Conservation (phyloP, 1,140 invertebrate species). For the Pseudachorutes palmiensis region DNA sequence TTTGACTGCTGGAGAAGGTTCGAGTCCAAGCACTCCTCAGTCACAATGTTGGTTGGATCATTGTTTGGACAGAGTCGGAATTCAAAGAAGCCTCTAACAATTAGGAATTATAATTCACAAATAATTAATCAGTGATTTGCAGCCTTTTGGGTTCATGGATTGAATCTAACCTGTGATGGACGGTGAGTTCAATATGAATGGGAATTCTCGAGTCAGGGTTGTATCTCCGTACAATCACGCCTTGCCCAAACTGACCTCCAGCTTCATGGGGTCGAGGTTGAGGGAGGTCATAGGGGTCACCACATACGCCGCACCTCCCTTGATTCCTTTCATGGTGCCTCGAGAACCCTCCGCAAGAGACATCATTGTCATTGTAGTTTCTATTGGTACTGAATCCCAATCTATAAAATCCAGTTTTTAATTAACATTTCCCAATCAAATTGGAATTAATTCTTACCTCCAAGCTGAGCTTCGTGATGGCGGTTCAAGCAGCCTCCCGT, state of each 20-base stretch:
- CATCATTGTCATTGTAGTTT: slow-evolving; percentile 51
- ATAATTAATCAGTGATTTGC: too few species aligned
- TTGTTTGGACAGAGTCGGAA: slow-evolving; percentile 69
- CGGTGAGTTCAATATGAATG: background rate
- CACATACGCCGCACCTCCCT: slow-evolving; percentile 45
- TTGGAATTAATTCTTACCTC: too few species aligned
- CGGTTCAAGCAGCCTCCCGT: too few species aligned
- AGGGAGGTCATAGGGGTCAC: slow-evolving; percentile 40
- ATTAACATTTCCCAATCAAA: too few species aligned
- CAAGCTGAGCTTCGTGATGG: too few species aligned
- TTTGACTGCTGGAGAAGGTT: slow-evolving; percentile 55
- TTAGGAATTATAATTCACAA: too few species aligned
- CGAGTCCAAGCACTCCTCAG: slow-evolving; percentile 67
- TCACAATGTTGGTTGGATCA: slow-evolving; percentile 44
- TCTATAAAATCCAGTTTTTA: too few species aligned
- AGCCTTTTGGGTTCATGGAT: too few species aligned
- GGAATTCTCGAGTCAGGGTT: background rate
- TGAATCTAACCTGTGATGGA: background rate
- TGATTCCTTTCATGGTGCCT: slow-evolving; percentile 40
- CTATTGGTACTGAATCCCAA: slow-evolving; percentile 18
- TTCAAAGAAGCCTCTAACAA: slow-evolving; percentile 66
- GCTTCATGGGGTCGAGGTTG: slow-evolving; percentile 41
- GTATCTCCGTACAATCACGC: slow-evolving; percentile 41
- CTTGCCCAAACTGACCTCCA: slow-evolving; percentile 42
- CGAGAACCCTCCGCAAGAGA: slow-evolving; percentile 48